Evolutionary conservation across 2,797 vertebrate genomes (phyloP).

Genomic region (Arctocebus calabarensis): DNA sequence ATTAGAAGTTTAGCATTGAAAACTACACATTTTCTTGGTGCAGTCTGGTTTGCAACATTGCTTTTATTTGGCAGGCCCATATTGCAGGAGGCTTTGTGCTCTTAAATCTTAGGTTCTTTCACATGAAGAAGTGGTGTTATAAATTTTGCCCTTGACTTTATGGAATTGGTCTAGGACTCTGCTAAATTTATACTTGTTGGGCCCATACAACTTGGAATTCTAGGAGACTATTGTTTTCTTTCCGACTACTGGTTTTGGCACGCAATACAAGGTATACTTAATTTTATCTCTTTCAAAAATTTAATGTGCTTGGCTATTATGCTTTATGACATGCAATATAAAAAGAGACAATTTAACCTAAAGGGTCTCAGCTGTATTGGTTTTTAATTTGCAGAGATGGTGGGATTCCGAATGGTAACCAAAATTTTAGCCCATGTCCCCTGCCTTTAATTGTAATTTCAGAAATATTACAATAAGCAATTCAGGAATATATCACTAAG

Average conservation of each 20-base stretch:
- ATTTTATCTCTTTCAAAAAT: slow-evolving; percentile 51
- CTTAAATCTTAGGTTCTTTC: slow-evolving; percentile 16
- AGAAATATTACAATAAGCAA: background rate
- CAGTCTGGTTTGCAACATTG: background rate
- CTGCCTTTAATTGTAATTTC: slow-evolving; percentile 16
- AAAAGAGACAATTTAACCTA: background rate
- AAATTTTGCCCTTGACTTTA: slow-evolving; percentile 44
- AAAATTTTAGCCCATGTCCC: background rate
- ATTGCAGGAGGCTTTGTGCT: background rate
- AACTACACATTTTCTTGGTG: background rate
- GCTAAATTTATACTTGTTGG: slow-evolving; percentile 22
- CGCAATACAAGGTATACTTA: background rate
- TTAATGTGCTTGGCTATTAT: slow-evolving; percentile 26
- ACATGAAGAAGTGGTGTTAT: background rate
- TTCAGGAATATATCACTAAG: background rate
- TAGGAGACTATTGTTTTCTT: background rate
- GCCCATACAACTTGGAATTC: background rate
- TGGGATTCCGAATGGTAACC: background rate
- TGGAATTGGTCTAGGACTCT: background rate
- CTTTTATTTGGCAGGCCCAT: background rate
- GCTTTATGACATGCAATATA: slow-evolving; percentile 6
- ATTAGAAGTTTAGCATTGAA: background rate
- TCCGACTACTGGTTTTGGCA: slow-evolving; percentile 35
- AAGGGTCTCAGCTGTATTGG: background rate
- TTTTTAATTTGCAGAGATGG: slow-evolving; percentile 49